A percentile compares a stretch with the other conserved stretches of the same genome.
phyloP scores from a whole-genome alignment of 2,797 vertebrate genomes.

The Gambelia wislizenii region DNA sequence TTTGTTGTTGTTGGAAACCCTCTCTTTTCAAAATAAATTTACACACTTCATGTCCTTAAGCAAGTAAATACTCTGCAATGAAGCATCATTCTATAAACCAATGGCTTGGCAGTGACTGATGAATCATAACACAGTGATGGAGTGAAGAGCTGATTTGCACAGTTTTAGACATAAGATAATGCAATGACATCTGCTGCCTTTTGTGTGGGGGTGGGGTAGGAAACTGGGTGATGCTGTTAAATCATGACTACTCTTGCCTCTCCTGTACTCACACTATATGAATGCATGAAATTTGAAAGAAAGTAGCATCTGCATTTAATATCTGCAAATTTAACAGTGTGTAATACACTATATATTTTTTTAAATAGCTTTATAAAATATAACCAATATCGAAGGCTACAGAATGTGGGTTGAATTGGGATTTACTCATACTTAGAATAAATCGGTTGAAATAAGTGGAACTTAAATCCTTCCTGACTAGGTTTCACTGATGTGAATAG shows the following conservation, averaged over 20 bases:
- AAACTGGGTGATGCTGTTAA: background rate
- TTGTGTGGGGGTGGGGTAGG: background rate
- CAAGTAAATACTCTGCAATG: background rate
- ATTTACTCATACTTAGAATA: background rate
- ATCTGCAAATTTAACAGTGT: background rate
- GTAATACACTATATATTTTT: background rate
- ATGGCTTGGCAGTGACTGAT: background rate
- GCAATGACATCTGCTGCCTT: slow-evolving; percentile 26
- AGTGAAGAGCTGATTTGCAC: background rate
- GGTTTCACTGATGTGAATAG: background rate
- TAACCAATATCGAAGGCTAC: background rate
- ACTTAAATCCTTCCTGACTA: background rate
- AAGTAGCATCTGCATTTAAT: background rate
- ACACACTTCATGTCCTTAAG: slow-evolving; percentile 41
- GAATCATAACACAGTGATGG: background rate
- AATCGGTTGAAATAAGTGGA: background rate
- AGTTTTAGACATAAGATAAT: background rate
- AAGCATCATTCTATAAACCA: background rate
- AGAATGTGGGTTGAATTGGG: background rate
- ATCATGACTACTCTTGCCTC: background rate
- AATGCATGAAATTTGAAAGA: background rate
- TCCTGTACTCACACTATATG: background rate
- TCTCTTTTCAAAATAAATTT: slow-evolving; percentile 20
- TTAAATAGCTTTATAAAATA: slow-evolving; percentile 16
- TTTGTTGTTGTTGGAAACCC: background rate